Evolutionary conservation across 2,797 vertebrate species (phyloP).

Genomic region (Amphiprion clarkii): DNA sequence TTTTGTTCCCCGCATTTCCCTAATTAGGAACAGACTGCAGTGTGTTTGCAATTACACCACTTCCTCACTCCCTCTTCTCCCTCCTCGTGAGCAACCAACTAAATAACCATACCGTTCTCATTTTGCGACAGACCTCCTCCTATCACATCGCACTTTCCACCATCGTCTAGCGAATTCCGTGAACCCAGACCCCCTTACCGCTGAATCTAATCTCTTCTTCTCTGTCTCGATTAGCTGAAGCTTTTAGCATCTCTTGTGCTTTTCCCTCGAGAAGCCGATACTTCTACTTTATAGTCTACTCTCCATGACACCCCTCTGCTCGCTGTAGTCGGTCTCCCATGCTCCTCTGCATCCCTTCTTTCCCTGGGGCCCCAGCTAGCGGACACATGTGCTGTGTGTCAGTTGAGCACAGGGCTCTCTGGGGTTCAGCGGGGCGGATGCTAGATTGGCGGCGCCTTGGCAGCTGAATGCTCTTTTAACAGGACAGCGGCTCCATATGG

Average conservation of each 20-base stretch:
- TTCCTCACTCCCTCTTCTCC: slow-evolving; percentile 77
- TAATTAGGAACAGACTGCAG: slow-evolving; percentile 83
- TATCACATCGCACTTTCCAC: slow-evolving; percentile 24
- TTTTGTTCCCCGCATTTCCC: slow-evolving; percentile 71
- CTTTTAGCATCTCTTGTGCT: neutral
- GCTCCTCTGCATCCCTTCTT: slow-evolving; percentile 60
- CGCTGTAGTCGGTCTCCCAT: slow-evolving; percentile 36
- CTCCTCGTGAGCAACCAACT: slow-evolving; percentile 57
- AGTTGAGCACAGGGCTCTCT: slow-evolving; percentile 67
- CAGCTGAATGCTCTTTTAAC: slow-evolving; percentile 83
- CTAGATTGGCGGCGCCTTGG: slow-evolving; percentile 75
- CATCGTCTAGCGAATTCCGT: slow-evolving; percentile 28
- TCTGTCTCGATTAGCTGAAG: neutral
- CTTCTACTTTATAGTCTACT: slow-evolving; percentile 13
- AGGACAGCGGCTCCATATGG: slow-evolving; percentile 84
- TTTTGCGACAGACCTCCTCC: slow-evolving; percentile 47
- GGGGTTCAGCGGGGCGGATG: slow-evolving; percentile 74
- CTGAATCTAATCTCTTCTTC: slow-evolving; percentile 14
- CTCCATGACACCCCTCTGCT: slow-evolving; percentile 5
- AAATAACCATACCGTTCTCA: slow-evolving; percentile 62
- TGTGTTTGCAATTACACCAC: slow-evolving; percentile 83
- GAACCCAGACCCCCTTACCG: slow-evolving; percentile 9
- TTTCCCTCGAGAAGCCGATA: slow-evolving; percentile 19
- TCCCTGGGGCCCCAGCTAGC: slow-evolving; percentile 66
- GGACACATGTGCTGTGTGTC: slow-evolving; percentile 83